Evolutionary conservation across 2,888 invertebrate genomes (phyloP), one percentile per base, ranked within the genome.

Genomic region (Cantharis lateralis): DNA sequence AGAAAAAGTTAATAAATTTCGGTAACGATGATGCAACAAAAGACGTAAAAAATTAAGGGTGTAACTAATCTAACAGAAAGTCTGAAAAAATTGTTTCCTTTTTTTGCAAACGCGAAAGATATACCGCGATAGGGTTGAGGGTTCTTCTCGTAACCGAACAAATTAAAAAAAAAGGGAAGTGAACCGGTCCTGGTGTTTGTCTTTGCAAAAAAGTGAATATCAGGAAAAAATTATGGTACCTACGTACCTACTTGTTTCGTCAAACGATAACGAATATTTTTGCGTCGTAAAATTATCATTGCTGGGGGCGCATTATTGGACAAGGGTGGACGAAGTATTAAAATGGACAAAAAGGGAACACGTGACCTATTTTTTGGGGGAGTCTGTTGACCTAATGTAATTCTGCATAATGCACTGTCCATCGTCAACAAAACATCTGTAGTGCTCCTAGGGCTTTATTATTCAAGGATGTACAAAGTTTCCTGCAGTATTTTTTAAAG

Each of bases 301-400:
- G 84, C 84, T 84, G 85, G 86, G 85, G 85, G 84, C 81, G 80
- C 64, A 80, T 81, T 80, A 80, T 81, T 80, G 87, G 86, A 85
- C 86, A 83, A 81, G 87, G 87, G 87, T 87, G 86, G 86, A 86
- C 85, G 81, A 70, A 76, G 81, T 81, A 80, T 83, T 86, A 87
- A 87, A 87, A 87, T 86, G 84, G 80, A 87, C 87, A 87, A 87
- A 88, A 88, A 87, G 87, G 87, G 86, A 86, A 84, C 87, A 87
- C 87, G 87, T 85, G 87, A 85, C 87, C 84, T 83, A 84, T 86
- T 87, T 87, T 86, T 86, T 86, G 81, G 81, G 82, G 84, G 83
- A 81, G 81, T 75, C 79, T 72, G 78, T 80, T 79, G 81, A 77
- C 74, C 87, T 85, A 84, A 84, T 85, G 85, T 84, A 85, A 86